Conservation (phyloP, 2,888 invertebrate genomes). For the Lamproptera curius region DNA sequence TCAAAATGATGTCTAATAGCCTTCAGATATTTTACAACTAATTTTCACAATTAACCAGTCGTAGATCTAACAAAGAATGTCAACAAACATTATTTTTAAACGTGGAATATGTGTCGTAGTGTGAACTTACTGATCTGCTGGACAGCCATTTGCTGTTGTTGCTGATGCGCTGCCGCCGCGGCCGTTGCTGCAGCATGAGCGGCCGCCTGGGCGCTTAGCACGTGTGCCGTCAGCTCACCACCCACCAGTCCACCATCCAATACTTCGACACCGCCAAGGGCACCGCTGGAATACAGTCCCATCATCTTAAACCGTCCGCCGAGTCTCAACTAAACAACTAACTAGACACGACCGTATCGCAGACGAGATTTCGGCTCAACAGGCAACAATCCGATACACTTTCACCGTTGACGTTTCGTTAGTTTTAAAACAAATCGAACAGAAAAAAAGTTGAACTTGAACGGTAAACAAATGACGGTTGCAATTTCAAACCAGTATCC, state of each 20-base stretch:
- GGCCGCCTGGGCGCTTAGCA: slow-evolving; percentile 69
- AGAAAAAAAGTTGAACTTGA: slow-evolving; percentile 1
- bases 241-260: slow-evolving; percentile 64
- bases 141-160: slow-evolving; percentile 62
- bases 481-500: slow-evolving; percentile 14
- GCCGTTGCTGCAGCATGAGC: slow-evolving; percentile 68
- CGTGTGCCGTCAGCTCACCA: slow-evolving; percentile 64
- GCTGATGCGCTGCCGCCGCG: slow-evolving; percentile 60
- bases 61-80: too few species aligned
- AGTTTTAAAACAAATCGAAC: slow-evolving; percentile 5
- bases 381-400: slow-evolving; percentile 18
- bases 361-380: slow-evolving; percentile 10
- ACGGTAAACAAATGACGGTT: slow-evolving; percentile 14
- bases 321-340: slow-evolving; percentile 28
- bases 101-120: too few species aligned
- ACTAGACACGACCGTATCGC: slow-evolving; percentile 21
- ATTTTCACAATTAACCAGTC: too few species aligned
- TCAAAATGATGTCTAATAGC: too few species aligned
- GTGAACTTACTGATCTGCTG: slow-evolving; percentile 68
- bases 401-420: slow-evolving; percentile 18
- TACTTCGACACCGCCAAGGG: slow-evolving; percentile 73
- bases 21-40: too few species aligned
- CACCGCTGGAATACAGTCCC: slow-evolving; percentile 77
- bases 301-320: slow-evolving; percentile 46
- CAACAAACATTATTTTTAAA: too few species aligned